A percentile compares a stretch with the other conserved stretches of the same genome.
These are phyloP conservation scores for Chascanopsetta lugubris DNA, from an alignment of 2,113 vertebrate genomes.

Conservation along the genomic window DNA sequence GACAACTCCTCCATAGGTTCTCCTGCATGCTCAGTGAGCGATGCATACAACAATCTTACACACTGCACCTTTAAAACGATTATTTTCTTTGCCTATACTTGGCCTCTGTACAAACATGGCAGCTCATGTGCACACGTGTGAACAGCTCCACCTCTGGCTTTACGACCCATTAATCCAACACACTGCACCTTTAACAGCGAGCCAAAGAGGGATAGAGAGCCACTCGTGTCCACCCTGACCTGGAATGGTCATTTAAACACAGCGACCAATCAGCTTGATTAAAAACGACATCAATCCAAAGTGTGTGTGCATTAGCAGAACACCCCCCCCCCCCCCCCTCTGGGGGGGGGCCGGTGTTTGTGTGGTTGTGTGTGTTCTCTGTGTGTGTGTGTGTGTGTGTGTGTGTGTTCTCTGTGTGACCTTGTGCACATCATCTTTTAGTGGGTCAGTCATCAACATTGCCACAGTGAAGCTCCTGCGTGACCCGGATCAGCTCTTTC, in stretches of 20 bases:
- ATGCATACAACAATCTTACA: too few relatives aligned
- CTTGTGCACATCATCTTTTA: slow-evolving; percentile 35
- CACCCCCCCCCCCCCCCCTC: too few relatives aligned
- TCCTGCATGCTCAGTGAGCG: slow-evolving; percentile 18
- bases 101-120: too few relatives aligned
- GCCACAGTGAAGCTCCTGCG: slow-evolving; percentile 3
- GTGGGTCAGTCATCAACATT: slow-evolving; percentile 23
- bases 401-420: slow-evolving; percentile 33
- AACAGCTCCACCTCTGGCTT: too few relatives aligned
- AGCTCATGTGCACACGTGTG: too few relatives aligned
- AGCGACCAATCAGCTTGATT: slow-evolving; percentile 45
- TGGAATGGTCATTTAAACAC: slow-evolving; percentile 34
- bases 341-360: too few relatives aligned
- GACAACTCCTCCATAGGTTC: slow-evolving; percentile 25
- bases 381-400: too few relatives aligned
- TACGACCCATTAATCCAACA: too few relatives aligned
- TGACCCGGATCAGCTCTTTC: slow-evolving; percentile 10
- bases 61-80: too few relatives aligned
- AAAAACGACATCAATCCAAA: slow-evolving; percentile 18
- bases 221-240: slow-evolving; percentile 29
- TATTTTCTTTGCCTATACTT: too few relatives aligned
- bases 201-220: background rate
- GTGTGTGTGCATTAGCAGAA: slow-evolving; percentile 11
- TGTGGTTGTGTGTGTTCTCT: too few relatives aligned
- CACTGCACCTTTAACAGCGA: slow-evolving; percentile 16